Evolutionary conservation across 2,797 vertebrate genomes (phyloP).

Genomic region (Florisuga fusca): DNA sequence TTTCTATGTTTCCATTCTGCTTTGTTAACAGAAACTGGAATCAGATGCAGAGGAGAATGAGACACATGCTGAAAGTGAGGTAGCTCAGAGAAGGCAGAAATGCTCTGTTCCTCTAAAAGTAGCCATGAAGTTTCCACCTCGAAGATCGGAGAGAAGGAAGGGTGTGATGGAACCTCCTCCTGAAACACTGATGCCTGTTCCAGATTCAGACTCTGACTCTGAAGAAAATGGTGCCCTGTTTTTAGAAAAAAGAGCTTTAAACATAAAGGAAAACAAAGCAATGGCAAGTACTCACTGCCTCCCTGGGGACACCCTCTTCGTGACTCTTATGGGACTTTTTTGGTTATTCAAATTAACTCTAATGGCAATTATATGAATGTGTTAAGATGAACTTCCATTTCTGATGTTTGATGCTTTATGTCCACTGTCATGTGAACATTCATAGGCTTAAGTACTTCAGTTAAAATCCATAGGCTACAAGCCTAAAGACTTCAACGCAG

Average conservation of each 20-base stretch:
- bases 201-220: constrained; percentile 60
- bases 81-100: constrained; percentile 68
- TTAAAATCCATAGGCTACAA: neutral
- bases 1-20: neutral
- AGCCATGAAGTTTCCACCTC: constrained; percentile 89
- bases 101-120: constrained; percentile 82
- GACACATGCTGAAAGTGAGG: constrained; percentile 17
- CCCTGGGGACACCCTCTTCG: neutral
- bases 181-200: constrained; percentile 25
- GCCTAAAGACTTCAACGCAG: neutral
- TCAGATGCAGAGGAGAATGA: constrained; percentile 37
- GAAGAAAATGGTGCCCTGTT: constrained; percentile 85
- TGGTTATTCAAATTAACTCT: neutral
- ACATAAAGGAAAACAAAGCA: constrained; percentile 98
- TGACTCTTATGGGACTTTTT: neutral
- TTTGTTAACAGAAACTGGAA: constrained; percentile 82
- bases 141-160: constrained; percentile 67
- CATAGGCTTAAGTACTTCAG: neutral
- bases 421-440: neutral
- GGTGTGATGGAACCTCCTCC: constrained; percentile 40
- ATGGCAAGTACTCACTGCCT: constrained; percentile 82
- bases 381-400: neutral
- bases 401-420: neutral
- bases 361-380: neutral
- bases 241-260: constrained; percentile 92